Conservation (phyloP, 1,140 invertebrate species). For the Aphelenchoides besseyi region DNA sequence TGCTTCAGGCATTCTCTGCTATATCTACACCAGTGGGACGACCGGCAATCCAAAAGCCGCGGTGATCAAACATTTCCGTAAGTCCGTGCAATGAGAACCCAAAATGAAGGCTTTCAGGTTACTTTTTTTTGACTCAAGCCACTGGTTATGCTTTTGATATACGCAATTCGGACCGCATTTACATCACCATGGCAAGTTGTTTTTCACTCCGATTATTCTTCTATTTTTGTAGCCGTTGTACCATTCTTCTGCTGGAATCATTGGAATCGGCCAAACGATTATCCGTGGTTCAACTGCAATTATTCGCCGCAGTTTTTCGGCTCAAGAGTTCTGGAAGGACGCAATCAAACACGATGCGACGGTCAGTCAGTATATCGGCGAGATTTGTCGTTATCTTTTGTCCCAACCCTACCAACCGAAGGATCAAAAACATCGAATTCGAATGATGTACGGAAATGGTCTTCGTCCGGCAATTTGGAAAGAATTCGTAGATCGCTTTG, state of each 20-base stretch:
- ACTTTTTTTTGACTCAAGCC: slow-evolving; percentile 39
- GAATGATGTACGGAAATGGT: slow-evolving; percentile 76
- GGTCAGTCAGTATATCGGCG: slow-evolving; percentile 95
- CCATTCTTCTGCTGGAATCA: slow-evolving; percentile 81
- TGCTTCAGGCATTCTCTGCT: slow-evolving; percentile 57
- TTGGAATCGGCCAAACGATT: slow-evolving; percentile 58
- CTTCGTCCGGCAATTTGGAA: slow-evolving; percentile 90
- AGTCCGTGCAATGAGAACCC: no score
- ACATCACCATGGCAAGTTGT: slow-evolving; percentile 66
- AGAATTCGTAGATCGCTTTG: slow-evolving; percentile 83
- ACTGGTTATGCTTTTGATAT: slow-evolving; percentile 41
- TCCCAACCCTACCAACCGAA: slow-evolving; percentile 75
- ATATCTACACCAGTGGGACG: slow-evolving; percentile 63
- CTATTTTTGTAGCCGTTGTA: slow-evolving; percentile 75
- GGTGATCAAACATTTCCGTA: slow-evolving; percentile 61
- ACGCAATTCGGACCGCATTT: slow-evolving; percentile 72
- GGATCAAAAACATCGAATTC: slow-evolving; percentile 79
- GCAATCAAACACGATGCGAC: slow-evolving; percentile 88
- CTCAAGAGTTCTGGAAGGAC: slow-evolving; percentile 86
- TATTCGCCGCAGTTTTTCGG: slow-evolving; percentile 89
- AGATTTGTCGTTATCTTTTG: slow-evolving; percentile 94
- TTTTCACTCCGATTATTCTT: background rate
- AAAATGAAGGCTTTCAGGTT: no score
- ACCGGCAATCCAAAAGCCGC: slow-evolving; percentile 63
- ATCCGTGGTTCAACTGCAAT: slow-evolving; percentile 73